phyloP scores from a whole-genome alignment of 2,113 vertebrate species.

The Fregata magnificens region DNA sequence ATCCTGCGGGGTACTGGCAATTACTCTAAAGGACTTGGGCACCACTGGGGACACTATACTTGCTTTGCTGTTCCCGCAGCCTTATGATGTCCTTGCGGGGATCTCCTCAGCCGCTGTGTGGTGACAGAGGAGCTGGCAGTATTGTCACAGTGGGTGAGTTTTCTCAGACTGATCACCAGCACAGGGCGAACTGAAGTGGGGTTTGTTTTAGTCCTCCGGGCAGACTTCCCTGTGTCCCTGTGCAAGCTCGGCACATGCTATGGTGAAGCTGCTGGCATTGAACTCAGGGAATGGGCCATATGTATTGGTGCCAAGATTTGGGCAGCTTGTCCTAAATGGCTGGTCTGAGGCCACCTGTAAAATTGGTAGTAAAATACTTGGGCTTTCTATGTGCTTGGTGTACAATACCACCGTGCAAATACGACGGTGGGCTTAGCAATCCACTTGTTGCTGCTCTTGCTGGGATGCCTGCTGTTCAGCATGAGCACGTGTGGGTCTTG shows the following conservation, averaged over 20 bases:
- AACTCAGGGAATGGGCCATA: accelerated
- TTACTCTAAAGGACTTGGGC: not conserved
- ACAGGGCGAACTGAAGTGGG: too few relatives aligned
- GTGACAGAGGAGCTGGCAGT: not conserved
- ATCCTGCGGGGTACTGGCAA: accelerated
- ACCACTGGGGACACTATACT: accelerated
- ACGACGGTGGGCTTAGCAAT: not conserved
- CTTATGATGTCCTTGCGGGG: not conserved
- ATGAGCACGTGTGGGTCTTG: not conserved
- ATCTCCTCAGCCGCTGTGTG: not conserved
- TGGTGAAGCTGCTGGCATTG: not conserved
- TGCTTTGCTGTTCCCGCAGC: not conserved
- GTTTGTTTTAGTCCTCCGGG: not conserved
- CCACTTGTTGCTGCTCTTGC: not conserved
- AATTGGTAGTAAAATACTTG: not conserved
- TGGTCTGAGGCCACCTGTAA: not conserved
- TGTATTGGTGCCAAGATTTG: not conserved
- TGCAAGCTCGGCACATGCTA: not conserved
- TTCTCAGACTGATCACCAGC: not conserved
- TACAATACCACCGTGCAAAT: not conserved
- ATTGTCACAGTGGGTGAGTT: not conserved
- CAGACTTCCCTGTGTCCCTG: accelerated
- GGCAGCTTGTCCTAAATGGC: not conserved
- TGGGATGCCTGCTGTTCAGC: not conserved
- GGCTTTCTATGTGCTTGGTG: not conserved